These are phyloP conservation scores for Vidua chalybeata DNA, from an alignment of 2,113 vertebrate species.

Conservation along the genomic window DNA sequence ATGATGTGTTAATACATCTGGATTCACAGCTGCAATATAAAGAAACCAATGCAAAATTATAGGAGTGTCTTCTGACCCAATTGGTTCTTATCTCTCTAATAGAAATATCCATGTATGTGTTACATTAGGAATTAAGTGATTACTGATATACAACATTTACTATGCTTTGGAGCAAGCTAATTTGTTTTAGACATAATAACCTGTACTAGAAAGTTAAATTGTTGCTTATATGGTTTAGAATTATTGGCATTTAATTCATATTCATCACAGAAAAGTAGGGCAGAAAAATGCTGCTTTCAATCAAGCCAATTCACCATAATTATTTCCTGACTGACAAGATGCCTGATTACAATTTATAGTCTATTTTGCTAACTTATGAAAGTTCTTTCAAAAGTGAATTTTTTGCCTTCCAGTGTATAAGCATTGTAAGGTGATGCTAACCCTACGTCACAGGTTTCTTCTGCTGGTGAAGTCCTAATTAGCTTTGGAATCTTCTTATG, in stretches of 20 bases:
- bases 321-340: slow-evolving; percentile 25
- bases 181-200: neutral
- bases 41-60: neutral
- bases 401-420: neutral
- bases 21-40: neutral
- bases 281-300: neutral
- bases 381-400: neutral
- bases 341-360: neutral
- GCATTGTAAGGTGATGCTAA: neutral
- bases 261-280: neutral
- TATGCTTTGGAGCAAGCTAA: neutral
- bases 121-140: neutral
- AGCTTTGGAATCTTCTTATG: neutral
- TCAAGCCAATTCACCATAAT: neutral
- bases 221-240: neutral
- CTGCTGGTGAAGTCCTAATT: neutral
- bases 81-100: neutral
- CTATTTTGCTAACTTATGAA: neutral
- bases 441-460: neutral
- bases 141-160: neutral
- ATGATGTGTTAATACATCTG: neutral
- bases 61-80: neutral
- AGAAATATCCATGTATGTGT: neutral
- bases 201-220: neutral
- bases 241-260: neutral